A percentile compares a stretch with the other conserved stretches of the same genome.
These are phyloP conservation scores for Arctopsyche grandis DNA, from an alignment of 1,140 invertebrate species.

Conservation along the genomic window DNA sequence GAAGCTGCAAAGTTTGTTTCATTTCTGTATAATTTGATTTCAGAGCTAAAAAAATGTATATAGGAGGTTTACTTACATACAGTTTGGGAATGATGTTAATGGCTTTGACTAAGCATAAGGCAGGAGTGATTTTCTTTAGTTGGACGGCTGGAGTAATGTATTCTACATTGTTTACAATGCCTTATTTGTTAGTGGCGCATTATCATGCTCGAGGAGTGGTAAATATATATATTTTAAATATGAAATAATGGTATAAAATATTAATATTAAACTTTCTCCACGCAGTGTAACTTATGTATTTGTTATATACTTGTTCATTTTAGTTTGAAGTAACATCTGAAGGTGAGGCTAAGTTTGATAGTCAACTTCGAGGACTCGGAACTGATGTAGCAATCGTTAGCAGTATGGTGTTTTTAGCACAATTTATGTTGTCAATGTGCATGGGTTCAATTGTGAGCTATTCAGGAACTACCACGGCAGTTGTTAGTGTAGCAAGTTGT, in stretches of 20 bases:
- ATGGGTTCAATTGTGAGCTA: conserved; percentile 86
- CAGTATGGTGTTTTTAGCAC: conserved; percentile 95
- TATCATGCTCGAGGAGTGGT: conserved; percentile 88
- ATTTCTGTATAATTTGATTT: not conserved
- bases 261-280: not conserved
- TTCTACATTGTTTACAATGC: conserved; percentile 97
- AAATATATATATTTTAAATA: conserved; percentile 20
- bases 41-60: conserved; percentile 88
- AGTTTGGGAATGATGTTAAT: conserved; percentile 89
- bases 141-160: conserved; percentile 96
- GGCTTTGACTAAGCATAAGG: conserved; percentile 79
- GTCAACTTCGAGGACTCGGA: conserved; percentile 83
- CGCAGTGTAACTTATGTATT: not conserved
- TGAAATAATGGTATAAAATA: not conserved
- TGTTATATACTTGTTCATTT: not conserved
- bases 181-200: conserved; percentile 91
- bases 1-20: not conserved
- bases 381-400: conserved; percentile 94
- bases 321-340: conserved; percentile 74
- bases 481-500: conserved; percentile 83
- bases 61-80: conserved; percentile 91
- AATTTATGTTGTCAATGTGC: conserved; percentile 87
- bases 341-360: conserved; percentile 64
- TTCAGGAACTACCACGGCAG: conserved; percentile 87
- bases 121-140: conserved; percentile 88